Evolutionary conservation across 2,888 invertebrate species (phyloP).

Genomic region (Germaria angustata): DNA sequence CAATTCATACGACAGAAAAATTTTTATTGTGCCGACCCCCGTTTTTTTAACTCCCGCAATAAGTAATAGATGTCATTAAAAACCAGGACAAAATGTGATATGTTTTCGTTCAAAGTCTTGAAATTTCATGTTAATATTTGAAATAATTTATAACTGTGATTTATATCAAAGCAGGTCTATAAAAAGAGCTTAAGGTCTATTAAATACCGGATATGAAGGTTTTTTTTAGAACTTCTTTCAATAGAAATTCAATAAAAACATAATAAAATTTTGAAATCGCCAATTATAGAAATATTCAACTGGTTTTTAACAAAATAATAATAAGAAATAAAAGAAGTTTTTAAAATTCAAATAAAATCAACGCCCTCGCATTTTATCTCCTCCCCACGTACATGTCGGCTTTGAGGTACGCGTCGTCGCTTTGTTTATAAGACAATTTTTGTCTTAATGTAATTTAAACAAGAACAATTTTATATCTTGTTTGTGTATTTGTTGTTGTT

Average conservation of each 20-base stretch:
- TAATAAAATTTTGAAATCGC: not conserved
- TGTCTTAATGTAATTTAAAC: not conserved
- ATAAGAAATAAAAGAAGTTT: slow-evolving; percentile 23
- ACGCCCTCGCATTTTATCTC: slow-evolving; percentile 48
- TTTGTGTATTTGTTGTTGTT: not conserved
- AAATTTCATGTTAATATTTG: no score
- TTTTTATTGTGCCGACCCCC: no score
- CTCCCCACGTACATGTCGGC: not conserved
- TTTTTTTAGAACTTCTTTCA: not conserved
- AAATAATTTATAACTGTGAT: no score
- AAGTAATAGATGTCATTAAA: no score
- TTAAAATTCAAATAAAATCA: slow-evolving; percentile 34
- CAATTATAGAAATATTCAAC: not conserved
- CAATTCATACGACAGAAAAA: no score
- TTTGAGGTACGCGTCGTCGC: no score
- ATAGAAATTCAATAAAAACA: not conserved
- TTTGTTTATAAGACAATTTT: not conserved
- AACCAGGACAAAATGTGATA: no score
- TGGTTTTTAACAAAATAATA: not conserved
- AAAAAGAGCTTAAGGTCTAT: no score
- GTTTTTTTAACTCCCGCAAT: no score
- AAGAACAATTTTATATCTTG: not conserved
- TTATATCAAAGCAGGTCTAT: no score
- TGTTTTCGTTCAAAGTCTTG: no score
- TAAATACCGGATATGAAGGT: not conserved